A percentile compares a stretch with the other conserved stretches of the same genome.
These are phyloP conservation scores for Triplophysa tibetana DNA, from an alignment of 2,113 vertebrate genomes.

Conservation along the genomic window DNA sequence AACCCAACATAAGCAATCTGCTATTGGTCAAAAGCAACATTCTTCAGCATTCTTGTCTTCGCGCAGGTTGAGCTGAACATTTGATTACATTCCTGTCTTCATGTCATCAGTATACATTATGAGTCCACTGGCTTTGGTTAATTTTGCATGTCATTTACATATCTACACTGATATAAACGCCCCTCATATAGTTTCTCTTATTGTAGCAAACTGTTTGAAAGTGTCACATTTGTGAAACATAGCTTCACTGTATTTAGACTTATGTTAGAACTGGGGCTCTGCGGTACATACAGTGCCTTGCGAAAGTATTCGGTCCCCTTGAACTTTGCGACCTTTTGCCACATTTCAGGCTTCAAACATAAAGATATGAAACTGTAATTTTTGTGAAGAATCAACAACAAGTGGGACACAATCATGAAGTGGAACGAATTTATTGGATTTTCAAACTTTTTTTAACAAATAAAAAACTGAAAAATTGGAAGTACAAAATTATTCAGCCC, in stretches of 20 bases:
- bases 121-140: not conserved
- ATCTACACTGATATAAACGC: slow-evolving; percentile 34
- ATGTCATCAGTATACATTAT: not conserved
- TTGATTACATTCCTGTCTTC: slow-evolving; percentile 25
- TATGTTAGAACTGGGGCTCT: not conserved
- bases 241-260: not conserved
- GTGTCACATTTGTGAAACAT: slow-evolving; percentile 53
- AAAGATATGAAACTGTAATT: too few relatives aligned
- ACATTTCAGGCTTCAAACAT: too few relatives aligned
- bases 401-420: too few relatives aligned
- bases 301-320: too few relatives aligned
- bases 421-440: too few relatives aligned
- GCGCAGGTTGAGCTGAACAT: not conserved
- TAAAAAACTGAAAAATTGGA: too few relatives aligned
- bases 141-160: slow-evolving; percentile 25
- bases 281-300: not conserved
- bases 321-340: too few relatives aligned
- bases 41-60: not conserved
- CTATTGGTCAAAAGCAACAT: not conserved
- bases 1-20: too few relatives aligned
- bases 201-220: slow-evolving; percentile 38
- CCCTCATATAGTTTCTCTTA: slow-evolving; percentile 41
- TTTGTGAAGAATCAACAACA: too few relatives aligned
- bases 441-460: too few relatives aligned
- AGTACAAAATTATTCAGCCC: too few relatives aligned